Base-by-base conservation (phyloP, 2,113 vertebrate genomes). In the Pleuronectes platessa region DNA sequence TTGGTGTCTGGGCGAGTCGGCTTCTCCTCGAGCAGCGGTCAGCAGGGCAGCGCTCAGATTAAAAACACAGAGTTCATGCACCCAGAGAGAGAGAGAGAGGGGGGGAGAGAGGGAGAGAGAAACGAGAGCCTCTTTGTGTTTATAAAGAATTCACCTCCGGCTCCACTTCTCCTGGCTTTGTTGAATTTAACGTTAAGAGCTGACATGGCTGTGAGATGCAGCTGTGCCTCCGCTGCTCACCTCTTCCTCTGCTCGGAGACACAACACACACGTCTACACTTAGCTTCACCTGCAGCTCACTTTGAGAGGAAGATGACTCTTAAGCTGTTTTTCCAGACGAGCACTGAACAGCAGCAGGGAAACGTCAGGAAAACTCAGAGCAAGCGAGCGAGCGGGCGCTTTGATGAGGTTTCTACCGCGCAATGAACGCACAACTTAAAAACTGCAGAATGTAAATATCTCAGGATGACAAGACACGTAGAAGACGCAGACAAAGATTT, bases 31-130 rank as follows among this genome's bases (percentile, higher is more conserved):
- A 24, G 24, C 60, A 51, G 76, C 62, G 49, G 86, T 82, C 84
- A 85, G 73, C 65, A 58, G 72, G 79, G 68, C 78, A 77, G 70
- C 24, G 24, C 64, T 83, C 68, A 14, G 81, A 86, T 88, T 78
- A 80, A 56, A 81, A 82, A 58, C 31, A 35, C 54, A 0, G 72
- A 89, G 79, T 80, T 85, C 81, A 51, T 10, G 62, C 53, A 71
- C 59, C 68, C 54, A 51, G 55, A 70, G 69, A 68, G 26, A 47
- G 45, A 47, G 45, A 17, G 45, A 12, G 14, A 17, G 45, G 15
- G 45, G 2, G 42, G 2, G 42, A 45, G 42, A 7, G 27, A 76
- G 56, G 54, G 75, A 53, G 79, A 62, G 77, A 77, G 76, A 78
- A 62, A 51, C 0, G 61, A 78, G 64, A 62, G 86, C 61, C 70